These are phyloP conservation scores for Apis mellifera DNA, from an alignment of 1,140 invertebrate genomes.

Conservation along the genomic window Amel_HAv3.1 CM009936.2:3723001-3723500, in stretches of 20 bases:
- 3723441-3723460: neutral
- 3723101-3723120: slow-evolving; percentile 2
- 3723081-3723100: slow-evolving; percentile 1
- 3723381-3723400: neutral
- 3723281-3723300: too few relatives aligned
- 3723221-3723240: neutral
- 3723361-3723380: neutral
- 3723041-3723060: slow-evolving; percentile 7
- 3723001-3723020: slow-evolving; percentile 8
- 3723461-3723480: slow-evolving; percentile 7
- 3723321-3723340: too few relatives aligned
- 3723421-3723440: neutral
- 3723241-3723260: neutral
- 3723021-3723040: neutral
- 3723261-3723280: neutral
- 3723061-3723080: slow-evolving; percentile 31
- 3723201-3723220: neutral
- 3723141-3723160: neutral
- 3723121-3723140: slow-evolving; percentile 20
- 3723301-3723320: too few relatives aligned
- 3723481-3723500: neutral
- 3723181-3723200: neutral
- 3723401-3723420: neutral
- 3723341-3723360: too few relatives aligned
- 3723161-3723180: slow-evolving; percentile 16